Conservation (phyloP, 2,888 invertebrate species). For the Agriopis leucophaearia region DNA sequence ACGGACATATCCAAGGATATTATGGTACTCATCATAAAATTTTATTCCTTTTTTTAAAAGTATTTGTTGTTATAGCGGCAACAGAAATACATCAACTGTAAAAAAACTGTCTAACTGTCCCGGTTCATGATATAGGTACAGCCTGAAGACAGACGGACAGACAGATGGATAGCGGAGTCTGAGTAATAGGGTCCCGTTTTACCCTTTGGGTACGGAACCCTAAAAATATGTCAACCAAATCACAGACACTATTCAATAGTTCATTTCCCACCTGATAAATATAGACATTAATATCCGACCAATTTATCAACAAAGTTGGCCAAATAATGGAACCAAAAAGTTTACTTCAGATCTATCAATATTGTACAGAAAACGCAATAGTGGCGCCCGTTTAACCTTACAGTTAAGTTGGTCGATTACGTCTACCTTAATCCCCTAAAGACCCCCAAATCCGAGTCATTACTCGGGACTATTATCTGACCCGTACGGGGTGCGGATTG, state of each 20-base stretch:
- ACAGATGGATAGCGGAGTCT: no score
- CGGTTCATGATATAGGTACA: no score
- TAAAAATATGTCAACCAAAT: no score
- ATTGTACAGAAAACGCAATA: background rate
- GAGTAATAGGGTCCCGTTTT: no score
- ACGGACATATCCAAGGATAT: background rate
- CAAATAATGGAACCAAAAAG: background rate
- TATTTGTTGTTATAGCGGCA: no score
- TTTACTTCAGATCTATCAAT: background rate
- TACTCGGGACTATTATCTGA: conserved; percentile 34
- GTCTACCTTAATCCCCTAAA: conserved; percentile 16
- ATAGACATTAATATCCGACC: background rate
- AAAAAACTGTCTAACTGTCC: no score
- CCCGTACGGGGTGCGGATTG: conserved; percentile 39
- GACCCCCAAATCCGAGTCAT: conserved; percentile 32
- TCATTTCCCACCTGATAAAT: background rate
- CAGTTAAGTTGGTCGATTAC: background rate
- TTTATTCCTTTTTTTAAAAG: no score
- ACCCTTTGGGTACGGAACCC: no score
- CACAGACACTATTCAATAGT: conserved; percentile 3
- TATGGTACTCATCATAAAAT: no score
- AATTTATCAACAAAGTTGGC: no score
- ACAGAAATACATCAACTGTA: no score
- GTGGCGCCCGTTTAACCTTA: background rate
- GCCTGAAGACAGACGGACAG: no score